Evolutionary conservation across 2,888 invertebrate species (phyloP).

Genomic region (Cryptus armator): DNA sequence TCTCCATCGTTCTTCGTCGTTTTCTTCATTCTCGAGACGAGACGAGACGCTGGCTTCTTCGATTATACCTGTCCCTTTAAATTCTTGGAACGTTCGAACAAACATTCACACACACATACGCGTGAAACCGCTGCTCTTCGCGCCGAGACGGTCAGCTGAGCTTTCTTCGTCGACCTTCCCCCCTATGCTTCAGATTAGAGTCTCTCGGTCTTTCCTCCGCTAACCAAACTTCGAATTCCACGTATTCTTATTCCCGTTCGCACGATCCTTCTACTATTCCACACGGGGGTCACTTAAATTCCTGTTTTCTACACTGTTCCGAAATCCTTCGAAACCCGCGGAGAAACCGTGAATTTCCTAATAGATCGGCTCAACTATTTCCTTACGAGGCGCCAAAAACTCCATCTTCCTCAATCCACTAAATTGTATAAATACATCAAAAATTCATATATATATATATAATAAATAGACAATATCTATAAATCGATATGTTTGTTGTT

Average conservation of each 20-base stretch:
- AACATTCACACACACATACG: constrained; percentile 10
- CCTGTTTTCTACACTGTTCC: constrained; percentile 32
- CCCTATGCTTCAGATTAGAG: constrained; percentile 48
- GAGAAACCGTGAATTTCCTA: constrained; percentile 10
- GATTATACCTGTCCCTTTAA: constrained; percentile 72
- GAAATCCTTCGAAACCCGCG: neutral
- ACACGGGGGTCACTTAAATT: constrained; percentile 32
- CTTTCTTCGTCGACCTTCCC: constrained; percentile 52
- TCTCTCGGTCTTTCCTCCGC: constrained; percentile 21
- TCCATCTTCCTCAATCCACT: neutral
- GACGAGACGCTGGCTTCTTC: constrained; percentile 18
- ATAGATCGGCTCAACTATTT: neutral
- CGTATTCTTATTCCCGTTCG: constrained; percentile 47
- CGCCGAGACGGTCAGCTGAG: constrained; percentile 69
- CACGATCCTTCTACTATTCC: constrained; percentile 7
- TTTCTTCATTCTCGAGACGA: constrained; percentile 32
- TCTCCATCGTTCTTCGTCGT: neutral
- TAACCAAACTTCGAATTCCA: constrained; percentile 42
- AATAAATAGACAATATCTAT: too few species aligned
- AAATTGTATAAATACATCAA: neutral
- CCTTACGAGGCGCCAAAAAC: neutral
- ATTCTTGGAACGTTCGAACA: constrained; percentile 62
- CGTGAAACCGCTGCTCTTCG: constrained; percentile 11
- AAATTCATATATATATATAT: too few species aligned
- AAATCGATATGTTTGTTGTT: too few species aligned